phyloP scores from a whole-genome alignment of 2,888 invertebrate genomes.

The Chrysomela aeneicollis region DNA sequence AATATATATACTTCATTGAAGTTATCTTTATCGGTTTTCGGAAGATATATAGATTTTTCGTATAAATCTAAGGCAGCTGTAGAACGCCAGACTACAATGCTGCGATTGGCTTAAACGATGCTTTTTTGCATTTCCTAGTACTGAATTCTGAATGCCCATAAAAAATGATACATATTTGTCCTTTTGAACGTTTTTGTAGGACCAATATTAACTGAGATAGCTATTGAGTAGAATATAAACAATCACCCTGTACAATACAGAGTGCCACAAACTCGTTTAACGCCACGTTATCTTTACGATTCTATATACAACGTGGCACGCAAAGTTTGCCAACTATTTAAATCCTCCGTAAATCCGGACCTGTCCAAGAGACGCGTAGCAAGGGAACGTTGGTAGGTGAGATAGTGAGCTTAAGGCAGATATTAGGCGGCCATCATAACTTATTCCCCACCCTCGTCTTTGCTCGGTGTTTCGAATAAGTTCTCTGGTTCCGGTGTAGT shows the following conservation, averaged over 20 bases:
- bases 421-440: conserved; percentile 42
- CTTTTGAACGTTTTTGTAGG: too few relatives aligned
- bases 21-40: too few relatives aligned
- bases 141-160: too few relatives aligned
- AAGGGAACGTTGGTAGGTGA: conserved; percentile 42
- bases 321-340: conserved; percentile 12
- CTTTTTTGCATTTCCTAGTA: too few relatives aligned
- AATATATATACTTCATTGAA: too few relatives aligned
- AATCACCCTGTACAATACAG: not conserved
- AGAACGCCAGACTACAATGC: too few relatives aligned
- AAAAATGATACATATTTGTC: too few relatives aligned
- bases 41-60: too few relatives aligned
- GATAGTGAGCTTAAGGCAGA: conserved; percentile 45
- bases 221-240: too few relatives aligned
- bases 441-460: conserved; percentile 32
- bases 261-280: not conserved
- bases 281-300: conserved; percentile 1
- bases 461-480: conserved; percentile 32
- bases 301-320: not conserved
- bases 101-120: too few relatives aligned
- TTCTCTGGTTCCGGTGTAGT: conserved; percentile 5
- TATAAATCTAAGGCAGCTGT: too few relatives aligned
- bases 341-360: conserved; percentile 30
- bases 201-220: too few relatives aligned
- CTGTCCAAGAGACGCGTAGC: conserved; percentile 30